Evolutionary conservation across 2,797 vertebrate genomes (phyloP).

Genomic region (Dendrocincla fuliginosa): DNA sequence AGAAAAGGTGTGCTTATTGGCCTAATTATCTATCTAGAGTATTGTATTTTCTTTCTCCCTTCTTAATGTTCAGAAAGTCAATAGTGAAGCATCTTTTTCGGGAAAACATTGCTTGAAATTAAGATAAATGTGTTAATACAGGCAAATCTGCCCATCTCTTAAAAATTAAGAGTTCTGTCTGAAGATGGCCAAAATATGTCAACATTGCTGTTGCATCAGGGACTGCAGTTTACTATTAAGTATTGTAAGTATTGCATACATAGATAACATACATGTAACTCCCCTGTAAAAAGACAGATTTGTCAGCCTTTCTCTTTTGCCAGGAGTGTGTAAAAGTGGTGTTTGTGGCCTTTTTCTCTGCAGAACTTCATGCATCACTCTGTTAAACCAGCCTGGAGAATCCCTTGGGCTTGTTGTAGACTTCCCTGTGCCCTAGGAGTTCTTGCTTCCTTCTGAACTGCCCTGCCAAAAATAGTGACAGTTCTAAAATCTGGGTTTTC

Average conservation of each 20-base stretch:
- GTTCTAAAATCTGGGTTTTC: neutral
- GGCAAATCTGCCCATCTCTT: neutral
- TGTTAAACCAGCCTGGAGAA: neutral
- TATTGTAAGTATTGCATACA: neutral
- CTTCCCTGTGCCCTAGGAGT: neutral
- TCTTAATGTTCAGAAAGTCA: neutral
- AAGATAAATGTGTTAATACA: neutral
- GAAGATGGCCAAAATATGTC: neutral
- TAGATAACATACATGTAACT: neutral
- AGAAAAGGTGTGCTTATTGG: neutral
- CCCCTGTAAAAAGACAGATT: neutral
- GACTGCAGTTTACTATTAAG: neutral
- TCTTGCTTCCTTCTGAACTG: rapidly evolving
- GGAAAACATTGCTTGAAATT: neutral
- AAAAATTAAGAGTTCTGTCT: neutral
- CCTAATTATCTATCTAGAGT: neutral
- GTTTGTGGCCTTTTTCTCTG: neutral
- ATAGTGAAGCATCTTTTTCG: neutral
- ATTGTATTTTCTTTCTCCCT: neutral
- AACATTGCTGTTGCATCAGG: neutral
- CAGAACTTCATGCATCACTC: neutral
- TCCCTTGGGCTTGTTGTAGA: rapidly evolving
- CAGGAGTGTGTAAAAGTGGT: neutral
- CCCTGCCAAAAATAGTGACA: neutral
- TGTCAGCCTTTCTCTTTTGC: neutral